These are phyloP conservation scores for Gymnorhina tibicen DNA, from an alignment of 2,113 vertebrate species.

Conservation along the genomic window DNA sequence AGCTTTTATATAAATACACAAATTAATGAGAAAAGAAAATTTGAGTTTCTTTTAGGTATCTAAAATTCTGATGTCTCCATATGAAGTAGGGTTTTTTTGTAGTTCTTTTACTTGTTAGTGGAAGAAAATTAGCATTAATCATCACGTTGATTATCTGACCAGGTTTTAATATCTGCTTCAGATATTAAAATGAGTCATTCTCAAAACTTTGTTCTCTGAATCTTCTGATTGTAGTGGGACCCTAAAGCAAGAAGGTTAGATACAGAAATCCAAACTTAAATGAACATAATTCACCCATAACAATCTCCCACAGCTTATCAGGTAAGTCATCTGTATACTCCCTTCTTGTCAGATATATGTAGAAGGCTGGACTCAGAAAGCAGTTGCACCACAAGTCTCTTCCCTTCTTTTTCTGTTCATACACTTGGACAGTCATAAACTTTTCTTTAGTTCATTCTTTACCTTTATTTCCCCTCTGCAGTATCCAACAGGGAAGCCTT, in stretches of 20 bases:
- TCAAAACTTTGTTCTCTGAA: neutral
- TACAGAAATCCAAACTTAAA: neutral
- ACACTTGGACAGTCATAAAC: neutral
- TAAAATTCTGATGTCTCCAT: neutral
- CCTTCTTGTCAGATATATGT: neutral
- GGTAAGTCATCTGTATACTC: neutral
- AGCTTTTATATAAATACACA: neutral
- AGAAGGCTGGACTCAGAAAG: neutral
- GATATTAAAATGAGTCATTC: neutral
- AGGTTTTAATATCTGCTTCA: neutral
- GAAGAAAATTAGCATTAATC: neutral
- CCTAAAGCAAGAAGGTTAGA: neutral
- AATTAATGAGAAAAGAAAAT: neutral
- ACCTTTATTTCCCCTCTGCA: neutral
- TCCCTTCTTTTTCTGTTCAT: neutral
- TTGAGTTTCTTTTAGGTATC: neutral
- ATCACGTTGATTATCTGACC: neutral
- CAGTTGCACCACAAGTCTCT: neutral
- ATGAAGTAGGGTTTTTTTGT: neutral
- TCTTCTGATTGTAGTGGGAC: neutral
- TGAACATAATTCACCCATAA: neutral
- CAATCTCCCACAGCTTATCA: neutral
- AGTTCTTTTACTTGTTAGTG: neutral
- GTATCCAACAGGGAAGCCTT: neutral
- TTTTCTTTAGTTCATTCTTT: neutral